These are phyloP conservation scores for Parambassis ranga DNA, from an alignment of 2,797 vertebrate species.

Conservation along the genomic window DNA sequence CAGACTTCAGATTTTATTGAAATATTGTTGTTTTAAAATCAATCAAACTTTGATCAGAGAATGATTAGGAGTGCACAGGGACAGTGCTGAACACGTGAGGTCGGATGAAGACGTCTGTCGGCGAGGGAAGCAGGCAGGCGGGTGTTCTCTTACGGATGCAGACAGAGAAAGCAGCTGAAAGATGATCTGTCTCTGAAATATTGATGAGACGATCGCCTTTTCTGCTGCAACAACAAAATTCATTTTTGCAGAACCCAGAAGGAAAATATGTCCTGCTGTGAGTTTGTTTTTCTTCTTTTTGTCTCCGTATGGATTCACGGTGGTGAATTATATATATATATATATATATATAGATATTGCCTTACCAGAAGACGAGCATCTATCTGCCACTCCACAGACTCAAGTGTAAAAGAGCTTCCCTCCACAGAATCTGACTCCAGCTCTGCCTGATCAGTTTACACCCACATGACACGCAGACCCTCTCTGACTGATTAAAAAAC, in stretches of 20 bases:
- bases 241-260: constrained; percentile 39
- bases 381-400: neutral
- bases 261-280: constrained; percentile 2
- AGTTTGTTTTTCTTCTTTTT: constrained; percentile 11
- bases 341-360: too few species aligned
- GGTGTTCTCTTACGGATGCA: constrained; percentile 58
- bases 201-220: constrained; percentile 64
- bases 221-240: constrained; percentile 34
- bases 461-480: neutral
- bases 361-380: constrained; percentile 28
- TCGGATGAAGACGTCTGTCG: constrained; percentile 36
- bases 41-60: neutral
- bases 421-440: constrained; percentile 30
- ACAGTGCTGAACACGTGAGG: too few species aligned
- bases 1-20: too few species aligned
- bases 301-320: neutral
- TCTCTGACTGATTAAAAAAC: constrained; percentile 10
- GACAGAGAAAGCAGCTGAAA: constrained; percentile 59
- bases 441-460: constrained; percentile 50
- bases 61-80: too few species aligned
- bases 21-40: constrained; percentile 8
- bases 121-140: neutral
- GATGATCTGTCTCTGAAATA: constrained; percentile 71
- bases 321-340: constrained; percentile 18
- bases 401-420: constrained; percentile 14